Percentiles rank a stretch among this genome's conserved stretches.
phyloP scores from a whole-genome alignment of 2,113 vertebrate species.

The Dolichallabes microphthalmus region DNA sequence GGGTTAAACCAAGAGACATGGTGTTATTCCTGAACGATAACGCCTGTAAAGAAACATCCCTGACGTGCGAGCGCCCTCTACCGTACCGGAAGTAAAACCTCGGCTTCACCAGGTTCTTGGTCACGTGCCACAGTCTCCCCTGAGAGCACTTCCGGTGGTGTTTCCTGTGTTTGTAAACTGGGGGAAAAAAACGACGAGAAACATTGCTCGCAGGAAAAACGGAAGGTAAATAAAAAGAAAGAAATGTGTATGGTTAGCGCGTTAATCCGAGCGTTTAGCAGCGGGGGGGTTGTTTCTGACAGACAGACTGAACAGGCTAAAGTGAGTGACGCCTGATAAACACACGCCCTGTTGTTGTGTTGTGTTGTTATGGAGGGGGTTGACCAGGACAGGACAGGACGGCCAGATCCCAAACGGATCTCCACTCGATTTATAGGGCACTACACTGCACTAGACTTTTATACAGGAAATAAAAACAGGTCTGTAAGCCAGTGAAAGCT shows the following conservation, averaged over 20 bases:
- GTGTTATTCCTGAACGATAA: background rate
- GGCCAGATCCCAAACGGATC: background rate
- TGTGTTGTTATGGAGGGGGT: background rate
- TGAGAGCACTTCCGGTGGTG: constrained; percentile 74
- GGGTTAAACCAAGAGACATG: too few relatives aligned
- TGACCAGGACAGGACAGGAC: too few relatives aligned
- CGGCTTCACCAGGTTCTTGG: background rate
- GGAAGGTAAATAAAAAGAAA: constrained; percentile 61
- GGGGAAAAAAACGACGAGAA: constrained; percentile 67
- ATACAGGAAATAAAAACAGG: background rate
- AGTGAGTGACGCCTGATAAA: constrained; percentile 11
- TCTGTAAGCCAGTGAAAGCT: background rate
- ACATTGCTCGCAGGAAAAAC: constrained; percentile 54
- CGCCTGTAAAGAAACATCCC: background rate
- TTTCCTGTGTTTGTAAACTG: constrained; percentile 86
- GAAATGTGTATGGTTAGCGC: background rate
- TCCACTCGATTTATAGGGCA: background rate
- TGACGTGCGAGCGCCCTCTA: constrained; percentile 21
- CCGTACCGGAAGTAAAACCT: constrained; percentile 12
- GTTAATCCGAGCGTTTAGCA: background rate
- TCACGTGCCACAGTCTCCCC: constrained; percentile 62
- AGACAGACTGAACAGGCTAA: background rate
- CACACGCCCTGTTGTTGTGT: constrained; percentile 13
- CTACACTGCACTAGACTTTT: background rate
- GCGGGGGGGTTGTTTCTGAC: background rate